Base-by-base conservation (phyloP, 2,113 vertebrate genomes). In the Nipponia nippon region DNA sequence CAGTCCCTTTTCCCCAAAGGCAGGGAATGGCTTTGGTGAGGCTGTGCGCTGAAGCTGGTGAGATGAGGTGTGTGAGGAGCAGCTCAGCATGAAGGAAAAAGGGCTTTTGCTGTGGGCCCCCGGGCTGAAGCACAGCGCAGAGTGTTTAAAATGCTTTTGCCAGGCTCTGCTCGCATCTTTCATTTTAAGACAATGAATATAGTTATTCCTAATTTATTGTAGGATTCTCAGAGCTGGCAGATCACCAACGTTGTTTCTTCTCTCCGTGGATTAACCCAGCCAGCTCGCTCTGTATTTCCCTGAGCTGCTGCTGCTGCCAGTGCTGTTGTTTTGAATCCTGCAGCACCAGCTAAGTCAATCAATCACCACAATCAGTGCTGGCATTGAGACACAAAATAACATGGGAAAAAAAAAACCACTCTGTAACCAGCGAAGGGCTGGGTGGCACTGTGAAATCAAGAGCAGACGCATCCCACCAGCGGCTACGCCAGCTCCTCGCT, bases 221-320 rank as follows among this genome's bases (percentile, higher is more conserved):
- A 50, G 55, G 84, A 50, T 92, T 62, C 55, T 85, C 55, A 47
- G 91, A 70, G 90, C 91, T 97, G 93, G 93, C 91, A 92, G 84
- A 67, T 95, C 55, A 90, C 83, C 71, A 91, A 25, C 0, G 10
- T 67, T 83, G 81, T 90, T 90, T 83, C 70, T 81, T 81, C 72
- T 82, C 91, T 96, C 87, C 80, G 89, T 95, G 78, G 84, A 67
- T 94, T 97, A 94, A 80, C 56, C 75, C 72, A 72, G 83, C 52
- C 86, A 77, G 90, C 32, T 9, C 42, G 7, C 79, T 76, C 40
- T 56, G 18, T 46, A 5, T 79, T 91, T 95, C 75, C 75, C 83
- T 49, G 83, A 89, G 84, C 32, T 75, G 77, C 78, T 59, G 77
- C 78, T 59, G 70, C 83, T 77, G 80, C 82, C 83, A 67, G 47